Evolutionary conservation across 2,888 invertebrate species (phyloP).

Genomic region (Dascillus cervinus): DNA sequence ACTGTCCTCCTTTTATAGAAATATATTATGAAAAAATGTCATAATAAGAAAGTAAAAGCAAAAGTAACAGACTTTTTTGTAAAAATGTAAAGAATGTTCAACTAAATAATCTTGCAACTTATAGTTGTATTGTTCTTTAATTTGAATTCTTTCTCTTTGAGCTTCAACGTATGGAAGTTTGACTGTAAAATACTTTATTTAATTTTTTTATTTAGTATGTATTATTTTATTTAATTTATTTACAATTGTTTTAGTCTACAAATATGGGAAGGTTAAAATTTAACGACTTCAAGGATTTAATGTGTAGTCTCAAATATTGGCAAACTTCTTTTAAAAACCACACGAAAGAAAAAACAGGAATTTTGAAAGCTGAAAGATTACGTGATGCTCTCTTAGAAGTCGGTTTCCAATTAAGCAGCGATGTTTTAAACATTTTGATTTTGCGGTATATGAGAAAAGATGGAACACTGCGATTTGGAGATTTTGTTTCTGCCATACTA

Average conservation of each 20-base stretch:
- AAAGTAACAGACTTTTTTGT: too few relatives aligned
- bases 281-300: conserved; percentile 81
- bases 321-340: conserved; percentile 85
- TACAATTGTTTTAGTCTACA: conserved; percentile 59
- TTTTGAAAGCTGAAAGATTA: conserved; percentile 76
- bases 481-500: conserved; percentile 84
- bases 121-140: too few relatives aligned
- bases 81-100: too few relatives aligned
- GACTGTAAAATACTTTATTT: too few relatives aligned
- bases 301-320: conserved; percentile 88
- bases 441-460: conserved; percentile 88
- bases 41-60: too few relatives aligned
- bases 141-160: too few relatives aligned
- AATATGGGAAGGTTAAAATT: conserved; percentile 76
- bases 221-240: too few relatives aligned
- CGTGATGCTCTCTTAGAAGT: conserved; percentile 79
- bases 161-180: too few relatives aligned
- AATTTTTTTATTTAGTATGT: too few relatives aligned
- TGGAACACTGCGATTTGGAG: conserved; percentile 83
- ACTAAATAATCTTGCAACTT: too few relatives aligned
- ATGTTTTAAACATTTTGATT: conserved; percentile 73
- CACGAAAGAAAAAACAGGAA: conserved; percentile 84
- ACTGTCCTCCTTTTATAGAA: too few relatives aligned
- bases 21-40: too few relatives aligned
- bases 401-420: conserved; percentile 80